Base-by-base conservation (phyloP, 2,888 invertebrate genomes). In the Galeopsomyia nigrocyanea region DNA sequence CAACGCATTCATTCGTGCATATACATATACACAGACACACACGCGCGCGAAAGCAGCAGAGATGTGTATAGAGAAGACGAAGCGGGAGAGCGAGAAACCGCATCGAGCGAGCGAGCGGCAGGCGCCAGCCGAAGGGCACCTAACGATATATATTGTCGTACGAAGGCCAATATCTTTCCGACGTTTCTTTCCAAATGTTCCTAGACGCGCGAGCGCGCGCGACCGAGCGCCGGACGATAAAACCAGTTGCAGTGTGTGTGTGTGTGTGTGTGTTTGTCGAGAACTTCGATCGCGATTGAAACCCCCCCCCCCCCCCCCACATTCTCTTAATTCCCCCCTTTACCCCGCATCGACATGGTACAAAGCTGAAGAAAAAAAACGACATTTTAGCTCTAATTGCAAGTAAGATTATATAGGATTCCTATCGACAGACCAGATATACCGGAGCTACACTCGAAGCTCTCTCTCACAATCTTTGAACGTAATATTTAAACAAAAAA, bases 371-470 rank as follows among this genome's bases (percentile, higher is more conserved):
- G 56, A 58, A 57, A 65, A 65, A 84, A 83, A 81, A 83, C 80
- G 83, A 84, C 81, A 80, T 83, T 31, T 71, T 84, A 84, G 83
- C 80, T 84, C 81, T 84, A 84, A 84, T 82, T 84, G 65, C 64
- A 69, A 39, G 7, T 75, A 75, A 75, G 71, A 72, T 31, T 75
- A 69, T 75, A 69, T 82, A 83, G 82, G 82, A 84, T 84, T 84
- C 83, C 82, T 84, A 84, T 82, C 68, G 74, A 67, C 78, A 39
- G 10, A 39, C 39, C 39, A 39, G 39, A 3, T 39, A 39, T 39
- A 10, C 39, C 39, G 13, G 39, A 39, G 39, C 39, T 39, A 39
- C 13, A 39, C 39, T 3, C 13, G 39, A 39, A 39, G 39, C 39
- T 39, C 39, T 39, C 13, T 39, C 39, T 39, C 39, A 10, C 39